A percentile compares a stretch with the other conserved stretches of the same genome.
These are phyloP conservation scores for Corythornis leucogaster DNA, from an alignment of 2,797 vertebrate genomes.

Conservation along the genomic window DNA sequence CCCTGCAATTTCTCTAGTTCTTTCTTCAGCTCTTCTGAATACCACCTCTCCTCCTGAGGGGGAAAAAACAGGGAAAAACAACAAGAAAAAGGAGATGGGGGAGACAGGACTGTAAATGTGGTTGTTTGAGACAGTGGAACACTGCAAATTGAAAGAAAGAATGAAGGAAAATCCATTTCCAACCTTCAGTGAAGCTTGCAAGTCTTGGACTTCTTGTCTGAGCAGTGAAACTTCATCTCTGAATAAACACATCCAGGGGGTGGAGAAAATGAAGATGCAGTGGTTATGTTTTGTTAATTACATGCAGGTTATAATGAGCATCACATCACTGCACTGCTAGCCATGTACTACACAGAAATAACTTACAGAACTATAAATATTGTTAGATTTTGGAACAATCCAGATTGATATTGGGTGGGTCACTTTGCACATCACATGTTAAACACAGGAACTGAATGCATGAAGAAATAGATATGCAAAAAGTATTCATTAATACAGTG, in stretches of 20 bases:
- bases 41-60: constrained; percentile 96
- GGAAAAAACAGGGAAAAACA: not conserved
- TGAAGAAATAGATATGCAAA: not conserved
- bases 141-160: constrained; percentile 52
- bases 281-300: constrained; percentile 34
- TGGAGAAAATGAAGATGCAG: constrained; percentile 54
- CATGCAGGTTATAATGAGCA: not conserved
- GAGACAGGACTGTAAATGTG: constrained; percentile 27
- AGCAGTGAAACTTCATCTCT: constrained; percentile 92
- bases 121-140: not conserved
- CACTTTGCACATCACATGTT: not conserved
- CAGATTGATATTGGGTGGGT: not conserved
- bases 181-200: constrained; percentile 95
- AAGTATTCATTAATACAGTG: not conserved
- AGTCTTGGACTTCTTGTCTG: constrained; percentile 94
- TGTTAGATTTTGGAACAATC: not conserved
- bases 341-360: not conserved
- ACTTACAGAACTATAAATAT: not conserved
- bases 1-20: constrained; percentile 98
- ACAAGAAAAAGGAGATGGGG: not conserved
- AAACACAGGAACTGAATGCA: not conserved
- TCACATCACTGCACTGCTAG: not conserved
- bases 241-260: constrained; percentile 54
- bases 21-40: constrained; percentile 97
- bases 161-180: constrained; percentile 56